These are phyloP conservation scores for Spilosoma lubricipeda DNA, from an alignment of 2,888 invertebrate species.

Conservation along the genomic window DNA sequence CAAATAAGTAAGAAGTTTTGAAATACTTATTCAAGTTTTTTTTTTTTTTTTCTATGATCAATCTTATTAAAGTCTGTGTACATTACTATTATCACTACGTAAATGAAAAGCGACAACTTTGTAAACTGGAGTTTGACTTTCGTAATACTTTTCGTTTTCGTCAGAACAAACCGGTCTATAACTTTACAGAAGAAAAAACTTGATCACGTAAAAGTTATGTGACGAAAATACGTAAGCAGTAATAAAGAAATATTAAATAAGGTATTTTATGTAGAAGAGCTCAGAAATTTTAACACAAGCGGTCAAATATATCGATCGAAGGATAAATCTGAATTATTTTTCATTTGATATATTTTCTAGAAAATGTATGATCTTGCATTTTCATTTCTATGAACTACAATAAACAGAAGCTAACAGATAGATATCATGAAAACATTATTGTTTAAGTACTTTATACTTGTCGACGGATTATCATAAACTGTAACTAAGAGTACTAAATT, in stretches of 20 bases:
- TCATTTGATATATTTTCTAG: background rate
- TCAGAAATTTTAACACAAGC: background rate
- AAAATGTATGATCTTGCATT: background rate
- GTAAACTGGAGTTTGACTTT: slow-evolving; percentile 33
- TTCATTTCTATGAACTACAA: background rate
- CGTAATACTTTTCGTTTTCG: slow-evolving; percentile 44
- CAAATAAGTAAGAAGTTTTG: slow-evolving; percentile 7
- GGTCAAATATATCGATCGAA: too few relatives aligned
- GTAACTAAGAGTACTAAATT: background rate
- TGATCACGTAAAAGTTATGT: background rate
- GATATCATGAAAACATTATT: background rate
- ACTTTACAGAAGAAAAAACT: slow-evolving; percentile 23
- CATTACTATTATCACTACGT: slow-evolving; percentile 29
- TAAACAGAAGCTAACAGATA: background rate
- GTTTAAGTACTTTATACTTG: background rate
- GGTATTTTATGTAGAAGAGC: background rate
- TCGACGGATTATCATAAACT: background rate
- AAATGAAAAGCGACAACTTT: slow-evolving; percentile 36
- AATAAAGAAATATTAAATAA: background rate
- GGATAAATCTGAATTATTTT: background rate
- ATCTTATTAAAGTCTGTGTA: slow-evolving; percentile 15
- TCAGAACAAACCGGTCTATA: slow-evolving; percentile 31
- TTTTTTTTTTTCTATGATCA: too few relatives aligned
- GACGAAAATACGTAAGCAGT: background rate
- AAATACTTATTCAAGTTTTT: slow-evolving; percentile 24